Conservation (phyloP, 1,140 invertebrate species). For the Nasonia vitripennis region DNA sequence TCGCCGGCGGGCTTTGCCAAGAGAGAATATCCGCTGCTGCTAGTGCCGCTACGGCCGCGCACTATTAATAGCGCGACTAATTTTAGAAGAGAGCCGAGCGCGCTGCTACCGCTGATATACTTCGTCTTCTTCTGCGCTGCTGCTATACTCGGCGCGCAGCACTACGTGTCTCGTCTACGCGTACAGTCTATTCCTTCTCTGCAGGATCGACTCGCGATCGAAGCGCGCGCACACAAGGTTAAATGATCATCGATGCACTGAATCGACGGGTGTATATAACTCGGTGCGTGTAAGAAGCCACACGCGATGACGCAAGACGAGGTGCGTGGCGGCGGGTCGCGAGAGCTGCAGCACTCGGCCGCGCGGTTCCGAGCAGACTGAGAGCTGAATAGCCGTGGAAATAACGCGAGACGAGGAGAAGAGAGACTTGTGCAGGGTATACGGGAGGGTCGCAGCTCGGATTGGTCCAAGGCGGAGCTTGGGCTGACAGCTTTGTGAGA, state of each 20-base stretch:
- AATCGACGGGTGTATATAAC: too few relatives aligned
- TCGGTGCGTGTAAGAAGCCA: neutral
- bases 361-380: slow-evolving; percentile 50
- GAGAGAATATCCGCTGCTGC: neutral
- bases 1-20: neutral
- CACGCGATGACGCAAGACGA: neutral
- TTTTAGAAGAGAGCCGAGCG: slow-evolving; percentile 38
- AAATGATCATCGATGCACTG: too few relatives aligned
- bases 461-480: slow-evolving; percentile 26
- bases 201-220: too few relatives aligned
- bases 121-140: neutral
- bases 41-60: neutral
- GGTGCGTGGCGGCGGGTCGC: neutral
- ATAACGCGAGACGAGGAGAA: neutral
- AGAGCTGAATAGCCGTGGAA: neutral
- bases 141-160: neutral
- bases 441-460: neutral
- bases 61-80: slow-evolving; percentile 46
- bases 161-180: too few relatives aligned
- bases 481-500: neutral
- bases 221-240: too few relatives aligned
- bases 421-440: neutral
- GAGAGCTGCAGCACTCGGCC: slow-evolving; percentile 24
- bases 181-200: too few relatives aligned
- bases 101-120: neutral